These are phyloP conservation scores for Anser brachyrhynchus DNA, from an alignment of 2,113 vertebrate genomes.

Conservation along the genomic window DNA sequence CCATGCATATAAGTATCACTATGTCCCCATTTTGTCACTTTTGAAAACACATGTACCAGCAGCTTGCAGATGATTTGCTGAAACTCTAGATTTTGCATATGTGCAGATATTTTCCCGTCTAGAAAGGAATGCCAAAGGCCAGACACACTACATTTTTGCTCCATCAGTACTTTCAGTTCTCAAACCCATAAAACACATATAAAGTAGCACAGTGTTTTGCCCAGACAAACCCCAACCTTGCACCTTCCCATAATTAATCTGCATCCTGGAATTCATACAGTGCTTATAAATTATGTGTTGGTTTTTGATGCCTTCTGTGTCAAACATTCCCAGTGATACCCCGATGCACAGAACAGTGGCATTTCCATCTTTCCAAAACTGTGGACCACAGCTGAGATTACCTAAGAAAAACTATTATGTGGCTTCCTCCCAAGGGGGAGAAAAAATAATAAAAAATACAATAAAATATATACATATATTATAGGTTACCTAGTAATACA, in stretches of 20 bases:
- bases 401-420: not conserved
- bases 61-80: not conserved
- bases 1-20: fast-evolving
- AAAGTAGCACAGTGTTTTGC: not conserved
- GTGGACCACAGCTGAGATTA: not conserved
- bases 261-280: not conserved
- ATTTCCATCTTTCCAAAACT: not conserved
- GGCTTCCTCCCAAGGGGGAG: not conserved
- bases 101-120: not conserved
- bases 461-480: not conserved
- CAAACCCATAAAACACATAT: not conserved
- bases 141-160: not conserved
- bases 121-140: not conserved
- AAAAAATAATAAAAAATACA: not conserved
- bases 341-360: not conserved
- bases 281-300: not conserved
- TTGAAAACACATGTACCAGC: not conserved
- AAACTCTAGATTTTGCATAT: not conserved
- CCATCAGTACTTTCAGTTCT: not conserved
- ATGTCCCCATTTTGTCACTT: not conserved
- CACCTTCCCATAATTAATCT: not conserved
- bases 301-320: not conserved
- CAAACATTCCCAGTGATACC: not conserved
- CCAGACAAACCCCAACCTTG: not conserved
- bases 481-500: not conserved